A percentile compares a stretch with the other conserved stretches of the same genome.
Conservation (phyloP, 1,140 invertebrate species). For the Hypsibius dujardini region DNA sequence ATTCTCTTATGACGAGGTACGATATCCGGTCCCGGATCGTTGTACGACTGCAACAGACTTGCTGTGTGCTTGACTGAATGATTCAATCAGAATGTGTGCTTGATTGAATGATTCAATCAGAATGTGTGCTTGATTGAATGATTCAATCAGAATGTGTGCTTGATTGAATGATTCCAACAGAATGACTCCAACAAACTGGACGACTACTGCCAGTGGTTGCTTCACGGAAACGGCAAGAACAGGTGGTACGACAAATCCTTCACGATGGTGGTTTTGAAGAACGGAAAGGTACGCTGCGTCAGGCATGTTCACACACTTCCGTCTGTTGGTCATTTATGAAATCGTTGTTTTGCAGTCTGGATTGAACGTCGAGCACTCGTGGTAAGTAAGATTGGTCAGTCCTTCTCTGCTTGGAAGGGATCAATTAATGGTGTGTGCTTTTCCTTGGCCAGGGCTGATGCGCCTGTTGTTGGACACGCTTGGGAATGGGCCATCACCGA, state of each 20-base stretch:
- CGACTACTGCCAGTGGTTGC: constrained; percentile 58
- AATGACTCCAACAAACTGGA: constrained; percentile 59
- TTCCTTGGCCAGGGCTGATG: constrained; percentile 61
- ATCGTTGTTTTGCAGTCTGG: constrained; percentile 52
- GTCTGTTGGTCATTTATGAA: constrained; percentile 5
- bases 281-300: constrained; percentile 59
- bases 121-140: no score
- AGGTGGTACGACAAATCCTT: constrained; percentile 99
- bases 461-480: constrained; percentile 75
- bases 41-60: no score
- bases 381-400: constrained; percentile 47
- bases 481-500: constrained; percentile 72
- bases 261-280: constrained; percentile 72
- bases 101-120: no score
- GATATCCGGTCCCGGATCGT: constrained; percentile 3
- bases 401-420: constrained; percentile 9
- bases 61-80: no score
- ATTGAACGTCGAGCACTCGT: constrained; percentile 89
- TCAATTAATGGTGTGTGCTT: constrained; percentile 18
- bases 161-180: constrained; percentile 30
- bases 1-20: constrained; percentile 54
- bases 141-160: background rate
- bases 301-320: constrained; percentile 18
- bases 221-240: constrained; percentile 89
- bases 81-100: no score